Evolutionary conservation across 2,888 invertebrate species (phyloP), one percentile per base, ranked within the genome.

Genomic region (Carpatolechia fugitivella): DNA sequence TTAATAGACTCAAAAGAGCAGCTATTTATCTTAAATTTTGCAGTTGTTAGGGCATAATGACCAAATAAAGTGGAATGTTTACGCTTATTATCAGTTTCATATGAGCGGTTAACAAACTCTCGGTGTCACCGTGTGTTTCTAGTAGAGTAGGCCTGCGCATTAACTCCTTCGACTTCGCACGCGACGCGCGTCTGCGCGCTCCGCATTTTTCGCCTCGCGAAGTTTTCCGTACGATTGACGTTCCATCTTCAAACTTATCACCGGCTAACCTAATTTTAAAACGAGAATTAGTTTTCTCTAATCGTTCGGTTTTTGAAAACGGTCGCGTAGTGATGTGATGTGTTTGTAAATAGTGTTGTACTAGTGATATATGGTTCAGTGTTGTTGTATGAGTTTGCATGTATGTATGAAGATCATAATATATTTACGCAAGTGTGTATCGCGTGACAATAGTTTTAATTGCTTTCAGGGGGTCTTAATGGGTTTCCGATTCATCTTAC

Each of bases 171-270:
- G 80, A 63, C 76, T 66, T 62, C 61, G 78, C 83, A 82, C 84
- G 85, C 85, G 85, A 82, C 86, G 85, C 86, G 77, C 86, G 85
- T 79, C 69, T 60, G 53, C 61, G 80, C 83, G 82, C 76, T 74
- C 73, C 62, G 72, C 73, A 78, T 70, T 68, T 77, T 82, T 80
- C 82, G 80, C 84, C 80, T 69, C 65, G 63, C 56, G 78, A 78
- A 60, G 63, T 69, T 69, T 69, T 66, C 63, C 69, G 69, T 70
- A 68, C 63, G 57, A 44, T 14, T 55, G 60, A 56, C 57, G 56
- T 59, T 60, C 61, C 60, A 57, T 56, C 54, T 59, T 59, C 53
- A 58, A 68, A 60, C 63, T 60, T 60, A 64, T 56, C 20, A 3
- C 62, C 55, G 60, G 60, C 55, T 49, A 49, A 36, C 36, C 49